Evolutionary conservation across 1,140 invertebrate species (phyloP).

Genomic region (Microplitis mediator): DNA sequence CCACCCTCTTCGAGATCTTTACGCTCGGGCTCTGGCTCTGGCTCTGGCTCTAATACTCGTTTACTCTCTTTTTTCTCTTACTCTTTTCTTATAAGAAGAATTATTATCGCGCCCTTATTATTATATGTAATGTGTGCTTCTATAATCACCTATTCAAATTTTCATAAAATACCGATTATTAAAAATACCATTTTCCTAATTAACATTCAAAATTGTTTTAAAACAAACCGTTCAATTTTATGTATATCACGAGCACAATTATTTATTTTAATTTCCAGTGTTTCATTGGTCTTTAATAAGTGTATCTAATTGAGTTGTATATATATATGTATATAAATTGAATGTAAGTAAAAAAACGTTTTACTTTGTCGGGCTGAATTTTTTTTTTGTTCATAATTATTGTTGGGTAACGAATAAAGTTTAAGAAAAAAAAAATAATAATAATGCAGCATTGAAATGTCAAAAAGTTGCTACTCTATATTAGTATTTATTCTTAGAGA

Average conservation of each 20-base stretch:
- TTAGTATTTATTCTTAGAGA: not conserved
- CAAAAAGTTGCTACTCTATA: not conserved
- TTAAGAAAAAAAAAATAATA: too few species aligned
- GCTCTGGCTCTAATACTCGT: not conserved
- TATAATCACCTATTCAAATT: not conserved
- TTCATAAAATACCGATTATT: not conserved
- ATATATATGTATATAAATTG: too few species aligned
- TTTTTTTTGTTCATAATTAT: too few species aligned
- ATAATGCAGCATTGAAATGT: not conserved
- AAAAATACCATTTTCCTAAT: constrained; percentile 1
- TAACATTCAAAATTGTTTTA: not conserved
- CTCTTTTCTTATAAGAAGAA: constrained; percentile 1
- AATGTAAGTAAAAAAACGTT: too few species aligned
- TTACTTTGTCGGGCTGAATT: too few species aligned
- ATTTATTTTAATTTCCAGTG: too few species aligned
- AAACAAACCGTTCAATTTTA: not conserved
- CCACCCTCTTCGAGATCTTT: constrained; percentile 6
- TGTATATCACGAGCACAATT: too few species aligned
- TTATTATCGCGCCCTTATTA: not conserved
- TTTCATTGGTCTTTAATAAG: too few species aligned
- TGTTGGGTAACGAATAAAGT: too few species aligned
- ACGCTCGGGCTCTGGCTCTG: not conserved
- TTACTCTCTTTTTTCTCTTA: constrained; percentile 12
- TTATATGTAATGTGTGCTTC: not conserved
- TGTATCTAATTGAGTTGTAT: too few species aligned